Evolutionary conservation across 1,140 invertebrate genomes (phyloP).

Genomic region (Megalopta genalis): DNA sequence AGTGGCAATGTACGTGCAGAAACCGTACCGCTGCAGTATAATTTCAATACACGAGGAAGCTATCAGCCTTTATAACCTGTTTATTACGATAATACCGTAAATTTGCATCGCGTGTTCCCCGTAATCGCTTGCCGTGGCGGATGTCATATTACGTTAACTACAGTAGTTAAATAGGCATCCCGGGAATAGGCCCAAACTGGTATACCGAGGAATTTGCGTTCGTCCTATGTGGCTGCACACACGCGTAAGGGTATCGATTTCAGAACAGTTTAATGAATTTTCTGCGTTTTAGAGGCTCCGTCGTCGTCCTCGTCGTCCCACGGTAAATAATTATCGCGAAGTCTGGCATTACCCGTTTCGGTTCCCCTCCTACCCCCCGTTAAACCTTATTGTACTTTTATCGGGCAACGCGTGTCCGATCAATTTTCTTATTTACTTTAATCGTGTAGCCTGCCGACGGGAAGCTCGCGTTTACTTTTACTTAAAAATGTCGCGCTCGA

Average conservation of each 20-base stretch:
- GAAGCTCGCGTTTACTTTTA: too few species aligned
- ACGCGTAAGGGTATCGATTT: conserved; percentile 46
- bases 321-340: conserved; percentile 6
- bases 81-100: conserved; percentile 73
- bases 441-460: too few species aligned
- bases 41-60: conserved; percentile 68
- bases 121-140: conserved; percentile 62
- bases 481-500: too few species aligned
- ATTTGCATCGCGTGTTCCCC: conserved; percentile 70
- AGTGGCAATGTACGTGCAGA: conserved; percentile 30
- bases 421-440: not conserved
- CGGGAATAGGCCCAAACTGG: conserved; percentile 56
- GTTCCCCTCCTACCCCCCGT: too few species aligned
- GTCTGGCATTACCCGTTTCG: not conserved
- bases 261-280: conserved; percentile 53
- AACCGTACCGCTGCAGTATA: conserved; percentile 53
- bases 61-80: conserved; percentile 73
- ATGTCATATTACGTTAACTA: conserved; percentile 68
- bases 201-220: conserved; percentile 51
- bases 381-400: not conserved
- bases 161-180: conserved; percentile 62
- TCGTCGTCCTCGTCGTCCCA: conserved; percentile 17
- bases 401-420: not conserved
- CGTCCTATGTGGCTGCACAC: not conserved
- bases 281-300: conserved; percentile 36